Evolutionary conservation across 35 echinoderm and acorn worm genomes (phyloP).

Genomic region (Ophiothrix spiculata): DNA sequence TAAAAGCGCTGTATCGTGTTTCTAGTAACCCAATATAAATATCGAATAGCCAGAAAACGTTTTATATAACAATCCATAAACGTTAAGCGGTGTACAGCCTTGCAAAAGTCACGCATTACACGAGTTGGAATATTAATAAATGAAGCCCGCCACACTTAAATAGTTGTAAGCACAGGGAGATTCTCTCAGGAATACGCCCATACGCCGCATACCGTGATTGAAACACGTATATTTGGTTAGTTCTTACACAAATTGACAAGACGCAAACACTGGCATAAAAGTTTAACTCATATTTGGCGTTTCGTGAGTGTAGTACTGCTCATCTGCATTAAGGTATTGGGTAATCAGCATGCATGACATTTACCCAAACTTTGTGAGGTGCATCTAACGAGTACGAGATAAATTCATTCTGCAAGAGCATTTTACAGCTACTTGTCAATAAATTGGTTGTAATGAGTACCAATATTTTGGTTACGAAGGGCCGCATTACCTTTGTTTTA

Average conservation of each 20-base stretch:
- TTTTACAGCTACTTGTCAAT: too few relatives aligned
- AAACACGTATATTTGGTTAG: conserved; percentile 16
- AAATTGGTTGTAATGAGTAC: too few relatives aligned
- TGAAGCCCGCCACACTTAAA: not conserved
- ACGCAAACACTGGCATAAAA: not conserved
- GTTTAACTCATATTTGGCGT: not conserved
- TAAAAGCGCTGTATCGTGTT: too few relatives aligned
- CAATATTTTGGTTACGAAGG: too few relatives aligned
- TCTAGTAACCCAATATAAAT: too few relatives aligned
- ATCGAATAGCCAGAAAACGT: too few relatives aligned
- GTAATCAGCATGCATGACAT: not conserved
- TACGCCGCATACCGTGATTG: not conserved
- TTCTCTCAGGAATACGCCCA: not conserved
- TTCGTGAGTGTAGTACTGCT: not conserved
- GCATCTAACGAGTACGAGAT: too few relatives aligned
- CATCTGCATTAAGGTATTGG: not conserved
- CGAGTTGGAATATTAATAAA: not conserved
- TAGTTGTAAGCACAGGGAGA: not conserved
- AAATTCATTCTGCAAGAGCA: too few relatives aligned
- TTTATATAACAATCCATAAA: too few relatives aligned
- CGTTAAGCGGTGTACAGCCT: too few relatives aligned
- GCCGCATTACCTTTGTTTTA: too few relatives aligned
- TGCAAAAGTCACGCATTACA: not conserved
- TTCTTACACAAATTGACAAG: not conserved
- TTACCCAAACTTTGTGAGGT: too few relatives aligned